These are phyloP conservation scores for Sphyrna mokarran DNA, from an alignment of 2,113 vertebrate species.

Conservation along the genomic window DNA sequence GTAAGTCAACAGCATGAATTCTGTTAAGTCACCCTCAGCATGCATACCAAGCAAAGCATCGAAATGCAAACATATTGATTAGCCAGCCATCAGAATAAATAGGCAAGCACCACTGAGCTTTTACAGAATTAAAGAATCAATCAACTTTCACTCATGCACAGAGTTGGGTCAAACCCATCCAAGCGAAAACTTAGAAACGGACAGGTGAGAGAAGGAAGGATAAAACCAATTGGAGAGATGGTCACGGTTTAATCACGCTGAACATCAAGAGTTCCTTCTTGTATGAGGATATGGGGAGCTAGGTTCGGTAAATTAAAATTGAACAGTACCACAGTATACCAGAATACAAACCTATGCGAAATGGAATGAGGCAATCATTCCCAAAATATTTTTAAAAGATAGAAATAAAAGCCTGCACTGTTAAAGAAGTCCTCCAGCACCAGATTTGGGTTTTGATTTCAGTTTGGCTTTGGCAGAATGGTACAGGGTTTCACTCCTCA, in stretches of 20 bases:
- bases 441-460: not conserved
- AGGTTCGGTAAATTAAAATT: not conserved
- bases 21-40: not conserved
- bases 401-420: not conserved
- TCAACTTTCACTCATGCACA: not conserved
- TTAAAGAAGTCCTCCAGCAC: not conserved
- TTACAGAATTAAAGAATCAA: not conserved
- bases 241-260: slow-evolving; percentile 40
- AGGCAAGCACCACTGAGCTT: not conserved
- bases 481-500: not conserved
- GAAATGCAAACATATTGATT: not conserved
- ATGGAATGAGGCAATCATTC: not conserved
- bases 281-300: not conserved
- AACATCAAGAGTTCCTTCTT: not conserved
- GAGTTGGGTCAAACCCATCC: not conserved
- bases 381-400: not conserved
- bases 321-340: not conserved
- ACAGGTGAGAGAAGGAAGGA: not conserved
- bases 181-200: not conserved
- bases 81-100: not conserved
- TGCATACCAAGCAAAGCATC: not conserved
- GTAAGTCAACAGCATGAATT: not conserved
- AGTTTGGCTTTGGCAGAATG: not conserved
- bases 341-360: not conserved
- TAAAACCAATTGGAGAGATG: slow-evolving; percentile 35